Evolutionary conservation across 2,113 vertebrate species (phyloP).

Genomic region (Grantiella picta): DNA sequence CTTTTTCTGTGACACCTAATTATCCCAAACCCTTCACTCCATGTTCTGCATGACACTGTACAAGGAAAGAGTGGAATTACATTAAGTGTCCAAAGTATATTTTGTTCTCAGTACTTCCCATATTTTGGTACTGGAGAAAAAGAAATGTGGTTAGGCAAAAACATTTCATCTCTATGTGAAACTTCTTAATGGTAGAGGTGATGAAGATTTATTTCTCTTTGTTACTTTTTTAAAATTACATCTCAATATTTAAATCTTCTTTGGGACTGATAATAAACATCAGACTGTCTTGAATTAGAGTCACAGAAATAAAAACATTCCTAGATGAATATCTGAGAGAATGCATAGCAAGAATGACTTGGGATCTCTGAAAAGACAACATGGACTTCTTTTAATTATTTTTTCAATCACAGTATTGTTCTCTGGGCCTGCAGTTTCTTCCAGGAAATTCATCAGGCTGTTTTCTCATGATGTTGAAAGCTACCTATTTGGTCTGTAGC

Average conservation of each 20-base stretch:
- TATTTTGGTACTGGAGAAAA: neutral
- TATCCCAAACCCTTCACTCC: neutral
- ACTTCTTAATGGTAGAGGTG: neutral
- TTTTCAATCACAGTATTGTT: neutral
- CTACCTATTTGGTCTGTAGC: neutral
- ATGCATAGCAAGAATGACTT: neutral
- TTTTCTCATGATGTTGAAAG: slow-evolving; percentile 1
- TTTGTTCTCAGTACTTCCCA: neutral
- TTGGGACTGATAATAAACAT: neutral
- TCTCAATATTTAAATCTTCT: neutral
- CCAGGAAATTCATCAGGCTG: neutral
- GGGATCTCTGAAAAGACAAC: neutral
- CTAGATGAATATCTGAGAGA: neutral
- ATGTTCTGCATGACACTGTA: neutral
- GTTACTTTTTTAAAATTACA: neutral
- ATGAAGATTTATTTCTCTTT: neutral
- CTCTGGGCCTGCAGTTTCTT: neutral
- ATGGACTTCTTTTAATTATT: neutral
- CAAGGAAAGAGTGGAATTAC: neutral
- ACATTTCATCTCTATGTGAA: neutral
- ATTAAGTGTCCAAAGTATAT: neutral
- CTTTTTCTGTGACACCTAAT: neutral
- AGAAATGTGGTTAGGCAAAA: neutral
- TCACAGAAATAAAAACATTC: neutral
- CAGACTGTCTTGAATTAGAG: neutral